Evolutionary conservation across 2,113 vertebrate genomes (phyloP).

Genomic region (Colinus virginianus): DNA sequence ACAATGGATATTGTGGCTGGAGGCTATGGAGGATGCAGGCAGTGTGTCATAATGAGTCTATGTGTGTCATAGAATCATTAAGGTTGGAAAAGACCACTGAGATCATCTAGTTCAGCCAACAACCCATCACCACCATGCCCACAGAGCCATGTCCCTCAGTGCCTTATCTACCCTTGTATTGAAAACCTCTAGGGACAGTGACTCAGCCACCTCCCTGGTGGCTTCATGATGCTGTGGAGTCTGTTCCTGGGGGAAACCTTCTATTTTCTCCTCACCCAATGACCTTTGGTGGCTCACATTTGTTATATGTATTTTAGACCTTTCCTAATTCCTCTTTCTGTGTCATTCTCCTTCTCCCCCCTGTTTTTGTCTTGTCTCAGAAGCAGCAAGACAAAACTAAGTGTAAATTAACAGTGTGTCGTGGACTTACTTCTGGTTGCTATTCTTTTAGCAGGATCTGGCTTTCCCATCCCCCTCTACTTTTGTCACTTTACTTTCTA

Average conservation of each 20-base stretch:
- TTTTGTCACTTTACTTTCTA: neutral
- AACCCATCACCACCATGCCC: too few species aligned
- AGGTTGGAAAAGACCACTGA: too few species aligned
- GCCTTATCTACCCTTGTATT: too few species aligned
- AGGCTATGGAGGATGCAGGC: neutral
- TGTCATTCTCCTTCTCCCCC: neutral
- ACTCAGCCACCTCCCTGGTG: too few species aligned
- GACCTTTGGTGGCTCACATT: neutral
- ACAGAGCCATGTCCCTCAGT: too few species aligned
- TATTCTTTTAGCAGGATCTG: neutral
- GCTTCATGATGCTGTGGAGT: neutral
- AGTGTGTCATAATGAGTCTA: neutral
- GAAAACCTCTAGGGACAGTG: too few species aligned
- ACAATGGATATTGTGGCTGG: neutral
- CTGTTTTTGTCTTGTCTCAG: neutral
- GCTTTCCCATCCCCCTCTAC: neutral
- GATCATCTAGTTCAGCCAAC: too few species aligned
- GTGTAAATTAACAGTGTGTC: accelerated
- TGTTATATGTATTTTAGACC: neutral
- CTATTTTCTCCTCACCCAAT: neutral
- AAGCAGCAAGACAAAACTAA: neutral
- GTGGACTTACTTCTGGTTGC: neutral
- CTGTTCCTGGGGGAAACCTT: neutral
- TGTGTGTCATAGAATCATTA: neutral
- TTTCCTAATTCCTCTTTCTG: neutral